phyloP scores from a whole-genome alignment of 2,888 invertebrate genomes.

The Agrochola lota region DNA sequence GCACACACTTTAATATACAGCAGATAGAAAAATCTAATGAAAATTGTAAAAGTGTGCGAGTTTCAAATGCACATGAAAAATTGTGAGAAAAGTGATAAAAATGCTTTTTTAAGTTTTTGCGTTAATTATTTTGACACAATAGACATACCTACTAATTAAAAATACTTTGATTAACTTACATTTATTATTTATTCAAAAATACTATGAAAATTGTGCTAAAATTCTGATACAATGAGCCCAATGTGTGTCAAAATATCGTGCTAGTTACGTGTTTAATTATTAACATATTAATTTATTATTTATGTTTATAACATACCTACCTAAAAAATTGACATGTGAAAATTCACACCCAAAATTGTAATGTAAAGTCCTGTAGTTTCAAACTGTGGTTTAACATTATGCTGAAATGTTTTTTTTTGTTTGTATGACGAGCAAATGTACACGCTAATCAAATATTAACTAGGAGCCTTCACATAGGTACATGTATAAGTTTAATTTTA shows the following conservation, averaged over 20 bases:
- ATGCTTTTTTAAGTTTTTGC: not conserved
- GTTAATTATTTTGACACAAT: not conserved
- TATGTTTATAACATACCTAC: not conserved
- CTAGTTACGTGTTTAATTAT: constrained; percentile 11
- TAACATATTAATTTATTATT: not conserved
- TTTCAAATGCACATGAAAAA: not conserved
- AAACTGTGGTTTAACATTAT: constrained; percentile 5
- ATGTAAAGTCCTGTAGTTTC: not conserved
- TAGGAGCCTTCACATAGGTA: not conserved
- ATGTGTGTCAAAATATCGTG: not conserved
- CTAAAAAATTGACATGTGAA: constrained; percentile 9
- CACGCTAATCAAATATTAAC: constrained; percentile 21
- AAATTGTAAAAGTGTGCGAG: too few species aligned
- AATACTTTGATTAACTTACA: not conserved
- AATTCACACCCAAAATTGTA: constrained; percentile 13
- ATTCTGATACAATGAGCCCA: not conserved
- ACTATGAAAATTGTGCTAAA: not conserved
- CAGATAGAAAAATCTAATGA: too few species aligned
- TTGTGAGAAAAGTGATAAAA: not conserved
- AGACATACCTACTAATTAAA: not conserved
- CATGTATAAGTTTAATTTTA: too few species aligned
- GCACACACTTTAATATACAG: too few species aligned
- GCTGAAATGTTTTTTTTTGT: constrained; percentile 3
- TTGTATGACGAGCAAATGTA: not conserved
- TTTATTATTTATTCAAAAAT: not conserved